These are phyloP conservation scores for Cyclopterus lumpus DNA, from an alignment of 2,797 vertebrate species.

Conservation along the genomic window DNA sequence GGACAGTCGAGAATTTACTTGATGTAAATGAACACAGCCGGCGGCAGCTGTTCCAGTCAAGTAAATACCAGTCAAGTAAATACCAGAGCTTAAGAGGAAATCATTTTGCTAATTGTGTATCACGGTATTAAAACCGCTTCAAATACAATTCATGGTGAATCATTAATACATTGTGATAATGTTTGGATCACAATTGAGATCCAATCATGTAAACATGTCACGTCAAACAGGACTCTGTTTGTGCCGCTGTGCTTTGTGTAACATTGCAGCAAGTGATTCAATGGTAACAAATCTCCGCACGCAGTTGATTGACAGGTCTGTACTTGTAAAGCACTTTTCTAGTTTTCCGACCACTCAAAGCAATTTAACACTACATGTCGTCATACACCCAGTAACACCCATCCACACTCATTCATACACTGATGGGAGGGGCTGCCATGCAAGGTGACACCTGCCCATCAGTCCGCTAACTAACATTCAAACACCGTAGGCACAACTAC, in stretches of 20 bases:
- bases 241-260: constrained; percentile 2
- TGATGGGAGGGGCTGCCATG: too few species aligned
- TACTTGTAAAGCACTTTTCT: too few species aligned
- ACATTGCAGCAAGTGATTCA: background rate
- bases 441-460: too few species aligned
- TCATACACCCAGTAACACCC: too few species aligned
- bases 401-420: too few species aligned
- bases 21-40: background rate
- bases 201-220: too few species aligned
- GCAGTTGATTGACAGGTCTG: background rate
- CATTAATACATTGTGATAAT: background rate
- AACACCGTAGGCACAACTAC: too few species aligned
- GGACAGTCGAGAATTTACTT: background rate
- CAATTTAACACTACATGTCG: too few species aligned
- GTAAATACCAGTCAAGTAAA: background rate
- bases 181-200: too few species aligned
- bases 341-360: too few species aligned
- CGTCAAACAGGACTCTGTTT: background rate
- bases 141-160: background rate
- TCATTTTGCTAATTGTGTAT: background rate
- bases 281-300: background rate
- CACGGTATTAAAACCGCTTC: background rate
- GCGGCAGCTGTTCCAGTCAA: background rate
- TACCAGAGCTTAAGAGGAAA: background rate
- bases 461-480: too few species aligned